Conservation (phyloP, 2,113 vertebrate genomes). For the Mesitornis unicolor region DNA sequence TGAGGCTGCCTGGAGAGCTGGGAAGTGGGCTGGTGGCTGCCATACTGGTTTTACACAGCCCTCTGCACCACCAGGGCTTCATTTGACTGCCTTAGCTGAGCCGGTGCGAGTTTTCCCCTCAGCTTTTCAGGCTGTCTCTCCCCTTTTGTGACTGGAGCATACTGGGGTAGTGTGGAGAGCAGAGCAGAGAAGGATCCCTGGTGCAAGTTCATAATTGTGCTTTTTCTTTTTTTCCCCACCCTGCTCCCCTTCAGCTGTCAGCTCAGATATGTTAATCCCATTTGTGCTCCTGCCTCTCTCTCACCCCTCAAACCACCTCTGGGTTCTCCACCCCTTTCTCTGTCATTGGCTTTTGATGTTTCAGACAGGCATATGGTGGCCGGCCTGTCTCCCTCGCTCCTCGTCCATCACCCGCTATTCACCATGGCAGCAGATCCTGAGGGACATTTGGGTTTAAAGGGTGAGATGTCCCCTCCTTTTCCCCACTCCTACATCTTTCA, state of each 20-base stretch:
- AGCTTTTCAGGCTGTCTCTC: background rate
- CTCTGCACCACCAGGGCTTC: background rate
- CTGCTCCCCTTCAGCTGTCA: background rate
- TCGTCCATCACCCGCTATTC: background rate
- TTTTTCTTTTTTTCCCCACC: background rate
- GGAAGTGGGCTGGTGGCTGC: background rate
- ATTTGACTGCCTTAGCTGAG: background rate
- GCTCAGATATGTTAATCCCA: background rate
- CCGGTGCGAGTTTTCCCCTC: background rate
- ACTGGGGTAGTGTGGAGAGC: background rate
- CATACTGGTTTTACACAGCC: background rate
- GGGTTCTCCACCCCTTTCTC: background rate
- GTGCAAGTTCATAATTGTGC: background rate
- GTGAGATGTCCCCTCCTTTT: background rate
- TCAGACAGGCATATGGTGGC: background rate
- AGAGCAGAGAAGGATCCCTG: rapidly evolving
- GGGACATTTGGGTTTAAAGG: background rate
- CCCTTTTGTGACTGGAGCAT: background rate
- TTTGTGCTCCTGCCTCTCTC: background rate
- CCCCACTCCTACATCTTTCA: background rate
- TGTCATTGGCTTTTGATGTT: background rate
- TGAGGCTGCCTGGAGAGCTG: background rate
- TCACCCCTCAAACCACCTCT: background rate
- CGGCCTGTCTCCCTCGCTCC: background rate
- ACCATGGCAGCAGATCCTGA: background rate